Evolutionary conservation across 2,888 invertebrate species (phyloP).

Genomic region (Ormyrus labotus): DNA sequence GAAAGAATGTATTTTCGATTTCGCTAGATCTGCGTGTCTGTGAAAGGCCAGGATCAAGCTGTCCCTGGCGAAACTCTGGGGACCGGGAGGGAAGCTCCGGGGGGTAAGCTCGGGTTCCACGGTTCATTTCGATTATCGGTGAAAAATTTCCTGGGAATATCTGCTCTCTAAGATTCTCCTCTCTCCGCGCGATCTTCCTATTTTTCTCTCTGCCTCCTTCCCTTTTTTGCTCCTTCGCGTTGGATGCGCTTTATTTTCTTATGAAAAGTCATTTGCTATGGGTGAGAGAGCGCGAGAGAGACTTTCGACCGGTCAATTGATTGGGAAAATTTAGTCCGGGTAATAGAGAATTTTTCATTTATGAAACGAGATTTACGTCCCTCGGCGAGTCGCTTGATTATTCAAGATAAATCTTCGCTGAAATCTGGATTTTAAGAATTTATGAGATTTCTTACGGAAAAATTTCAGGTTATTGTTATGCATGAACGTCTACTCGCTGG

Average conservation of each 20-base stretch:
- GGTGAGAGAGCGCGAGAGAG: no score
- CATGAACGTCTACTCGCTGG: no score
- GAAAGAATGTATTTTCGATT: conserved; percentile 21
- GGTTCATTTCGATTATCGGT: conserved; percentile 22
- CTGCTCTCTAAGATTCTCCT: not conserved
- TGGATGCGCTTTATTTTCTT: no score
- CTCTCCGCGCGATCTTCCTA: not conserved
- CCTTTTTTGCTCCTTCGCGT: no score
- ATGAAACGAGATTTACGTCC: not conserved
- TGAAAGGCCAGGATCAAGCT: conserved; percentile 19
- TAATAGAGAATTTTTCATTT: conserved; percentile 25
- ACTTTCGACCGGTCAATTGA: conserved; percentile 13
- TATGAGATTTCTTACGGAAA: no score
- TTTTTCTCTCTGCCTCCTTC: not conserved
- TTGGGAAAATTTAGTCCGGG: conserved; percentile 20
- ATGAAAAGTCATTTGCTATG: no score
- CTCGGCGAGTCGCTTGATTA: not conserved
- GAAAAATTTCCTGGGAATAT: conserved; percentile 22
- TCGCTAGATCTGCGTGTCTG: not conserved
- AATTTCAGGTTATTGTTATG: no score
- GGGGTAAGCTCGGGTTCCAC: not conserved
- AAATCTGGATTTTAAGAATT: not conserved
- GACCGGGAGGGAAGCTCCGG: not conserved
- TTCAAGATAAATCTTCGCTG: not conserved
- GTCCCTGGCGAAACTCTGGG: conserved; percentile 24